These are phyloP conservation scores for Pogoniulus pusillus DNA, from an alignment of 2,797 vertebrate species.

Conservation along the genomic window DNA sequence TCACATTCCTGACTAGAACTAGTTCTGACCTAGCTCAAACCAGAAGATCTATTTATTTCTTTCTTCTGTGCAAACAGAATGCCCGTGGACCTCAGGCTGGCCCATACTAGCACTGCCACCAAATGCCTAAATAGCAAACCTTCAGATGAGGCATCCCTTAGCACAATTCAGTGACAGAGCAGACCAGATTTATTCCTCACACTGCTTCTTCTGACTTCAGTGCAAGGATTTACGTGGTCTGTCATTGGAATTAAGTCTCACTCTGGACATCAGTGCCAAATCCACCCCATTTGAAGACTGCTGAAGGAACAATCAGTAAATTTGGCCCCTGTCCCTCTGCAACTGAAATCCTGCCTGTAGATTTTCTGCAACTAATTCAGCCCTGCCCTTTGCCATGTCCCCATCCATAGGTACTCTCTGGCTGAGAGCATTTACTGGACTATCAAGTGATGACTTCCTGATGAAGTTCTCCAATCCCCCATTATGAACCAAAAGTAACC, in stretches of 20 bases:
- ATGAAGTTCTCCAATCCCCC: neutral
- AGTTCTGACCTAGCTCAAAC: too few relatives aligned
- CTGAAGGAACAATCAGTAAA: neutral
- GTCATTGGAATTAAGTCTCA: neutral
- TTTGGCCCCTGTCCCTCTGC: neutral
- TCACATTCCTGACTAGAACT: too few relatives aligned
- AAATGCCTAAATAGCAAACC: neutral
- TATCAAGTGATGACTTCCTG: neutral
- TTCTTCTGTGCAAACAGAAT: neutral
- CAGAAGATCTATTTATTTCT: neutral
- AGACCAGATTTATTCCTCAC: neutral
- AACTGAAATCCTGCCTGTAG: neutral
- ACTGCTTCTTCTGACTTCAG: neutral
- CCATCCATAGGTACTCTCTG: neutral
- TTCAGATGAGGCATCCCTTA: neutral
- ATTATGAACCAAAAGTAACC: neutral
- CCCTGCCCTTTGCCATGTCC: neutral
- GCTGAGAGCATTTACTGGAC: neutral
- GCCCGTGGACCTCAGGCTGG: neutral
- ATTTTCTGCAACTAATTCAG: conserved; percentile 34
- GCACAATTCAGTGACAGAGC: neutral
- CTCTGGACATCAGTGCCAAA: neutral
- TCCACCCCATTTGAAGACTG: neutral
- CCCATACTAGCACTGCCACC: neutral
- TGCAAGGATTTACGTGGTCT: neutral